Evolutionary conservation across 2,113 vertebrate species (phyloP).

Genomic region (Hippocampus comes): DNA sequence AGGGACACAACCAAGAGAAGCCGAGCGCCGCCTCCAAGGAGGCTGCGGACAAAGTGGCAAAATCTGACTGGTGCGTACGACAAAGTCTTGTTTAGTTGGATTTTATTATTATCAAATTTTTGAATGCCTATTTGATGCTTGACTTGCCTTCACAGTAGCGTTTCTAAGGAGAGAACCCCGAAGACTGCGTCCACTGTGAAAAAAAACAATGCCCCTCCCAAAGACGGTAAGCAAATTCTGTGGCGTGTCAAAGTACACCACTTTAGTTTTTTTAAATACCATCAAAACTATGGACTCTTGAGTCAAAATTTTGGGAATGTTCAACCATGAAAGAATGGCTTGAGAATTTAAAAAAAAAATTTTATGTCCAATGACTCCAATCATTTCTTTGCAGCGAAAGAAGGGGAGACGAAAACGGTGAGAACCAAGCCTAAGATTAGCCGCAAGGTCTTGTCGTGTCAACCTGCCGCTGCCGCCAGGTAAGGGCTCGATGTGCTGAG

Average conservation of each 20-base stretch:
- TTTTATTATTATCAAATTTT: not conserved
- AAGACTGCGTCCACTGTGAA: constrained; percentile 54
- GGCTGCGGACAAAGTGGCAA: constrained; percentile 33
- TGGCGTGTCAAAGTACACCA: not conserved
- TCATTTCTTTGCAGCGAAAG: constrained; percentile 34
- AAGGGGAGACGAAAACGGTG: constrained; percentile 21
- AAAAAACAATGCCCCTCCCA: constrained; percentile 54
- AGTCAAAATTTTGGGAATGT: too few relatives aligned
- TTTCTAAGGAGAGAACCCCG: constrained; percentile 60
- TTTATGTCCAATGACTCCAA: too few relatives aligned
- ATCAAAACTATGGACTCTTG: too few relatives aligned
- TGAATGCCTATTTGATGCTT: not conserved
- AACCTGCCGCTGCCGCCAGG: constrained; percentile 28
- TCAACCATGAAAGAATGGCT: too few relatives aligned
- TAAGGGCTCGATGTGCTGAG: constrained; percentile 13
- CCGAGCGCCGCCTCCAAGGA: constrained; percentile 40
- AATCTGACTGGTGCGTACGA: constrained; percentile 51
- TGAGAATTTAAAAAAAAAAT: too few relatives aligned
- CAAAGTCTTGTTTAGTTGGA: not conserved
- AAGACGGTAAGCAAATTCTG: constrained; percentile 54
- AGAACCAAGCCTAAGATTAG: constrained; percentile 60
- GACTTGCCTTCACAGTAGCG: constrained; percentile 47
- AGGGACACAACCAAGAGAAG: constrained; percentile 45
- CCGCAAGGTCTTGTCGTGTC: constrained; percentile 51
- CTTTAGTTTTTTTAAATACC: too few relatives aligned